Percentiles rank a stretch among this genome's conserved stretches.
phyloP scores from a whole-genome alignment of 2,888 invertebrate genomes.

The Saturnia pavonia region DNA sequence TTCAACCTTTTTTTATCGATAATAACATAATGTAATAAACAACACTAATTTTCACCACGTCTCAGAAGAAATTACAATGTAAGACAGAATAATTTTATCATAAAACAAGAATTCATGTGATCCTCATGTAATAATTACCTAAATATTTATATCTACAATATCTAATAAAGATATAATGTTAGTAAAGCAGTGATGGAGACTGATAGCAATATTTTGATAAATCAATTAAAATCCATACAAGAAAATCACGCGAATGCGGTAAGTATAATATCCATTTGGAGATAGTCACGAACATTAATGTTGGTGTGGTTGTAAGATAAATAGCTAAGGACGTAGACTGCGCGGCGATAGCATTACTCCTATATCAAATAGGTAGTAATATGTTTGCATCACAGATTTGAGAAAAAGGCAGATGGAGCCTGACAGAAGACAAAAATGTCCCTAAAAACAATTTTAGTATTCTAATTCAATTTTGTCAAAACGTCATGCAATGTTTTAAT shows the following conservation, averaged over 20 bases:
- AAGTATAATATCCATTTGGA: conserved; percentile 30
- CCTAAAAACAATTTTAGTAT: no score
- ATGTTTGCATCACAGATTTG: no score
- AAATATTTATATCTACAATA: neutral
- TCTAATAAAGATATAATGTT: conserved; percentile 31
- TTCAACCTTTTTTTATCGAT: neutral
- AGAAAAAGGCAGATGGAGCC: no score
- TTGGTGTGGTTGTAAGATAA: no score
- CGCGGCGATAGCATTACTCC: no score
- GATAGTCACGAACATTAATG: no score
- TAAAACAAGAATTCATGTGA: conserved; percentile 30
- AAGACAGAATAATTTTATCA: neutral
- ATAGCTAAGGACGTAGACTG: no score
- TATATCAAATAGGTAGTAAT: no score
- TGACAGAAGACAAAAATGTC: no score
- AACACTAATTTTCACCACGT: neutral
- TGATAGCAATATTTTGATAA: conserved; percentile 54
- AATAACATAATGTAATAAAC: neutral
- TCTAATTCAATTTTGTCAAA: no score
- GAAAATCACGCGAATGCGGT: conserved; percentile 50
- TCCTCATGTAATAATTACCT: conserved; percentile 39
- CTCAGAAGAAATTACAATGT: neutral
- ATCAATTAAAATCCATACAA: conserved; percentile 57
- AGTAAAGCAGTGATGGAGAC: conserved; percentile 54
- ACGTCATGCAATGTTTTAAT: no score